Conservation (phyloP, 2,888 invertebrate genomes). For the Conomelus anceps region DNA sequence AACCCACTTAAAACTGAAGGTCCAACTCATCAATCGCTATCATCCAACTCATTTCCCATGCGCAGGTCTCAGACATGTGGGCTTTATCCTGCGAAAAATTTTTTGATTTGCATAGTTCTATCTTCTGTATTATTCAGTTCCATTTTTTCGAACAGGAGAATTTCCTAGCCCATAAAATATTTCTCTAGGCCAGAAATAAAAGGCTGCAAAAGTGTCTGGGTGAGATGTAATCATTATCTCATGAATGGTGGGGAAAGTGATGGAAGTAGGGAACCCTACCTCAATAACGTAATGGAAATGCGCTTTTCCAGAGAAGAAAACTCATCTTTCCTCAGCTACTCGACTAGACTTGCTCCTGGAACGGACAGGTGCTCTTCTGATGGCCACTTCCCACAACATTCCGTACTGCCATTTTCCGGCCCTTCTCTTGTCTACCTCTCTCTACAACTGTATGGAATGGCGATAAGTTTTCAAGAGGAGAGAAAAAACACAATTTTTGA, state of each 20-base stretch:
- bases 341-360: not conserved
- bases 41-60: too few species aligned
- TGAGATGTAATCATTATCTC: not conserved
- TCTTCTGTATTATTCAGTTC: not conserved
- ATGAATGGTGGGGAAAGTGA: not conserved
- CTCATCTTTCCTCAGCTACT: not conserved
- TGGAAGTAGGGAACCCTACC: not conserved
- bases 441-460: not conserved
- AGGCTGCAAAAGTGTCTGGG: not conserved
- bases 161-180: not conserved
- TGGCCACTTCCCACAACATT: not conserved
- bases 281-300: not conserved
- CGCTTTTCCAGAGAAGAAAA: not conserved
- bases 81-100: too few species aligned
- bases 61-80: too few species aligned
- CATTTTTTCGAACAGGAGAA: not conserved
- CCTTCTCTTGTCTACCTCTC: not conserved
- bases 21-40: too few species aligned
- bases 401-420: not conserved
- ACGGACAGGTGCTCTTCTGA: not conserved
- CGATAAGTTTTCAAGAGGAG: not conserved
- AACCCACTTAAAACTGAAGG: too few species aligned
- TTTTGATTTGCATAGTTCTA: too few species aligned
- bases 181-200: not conserved
- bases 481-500: not conserved